Evolutionary conservation across 2,888 invertebrate species (phyloP).

Genomic region (Agrochola litura): DNA sequence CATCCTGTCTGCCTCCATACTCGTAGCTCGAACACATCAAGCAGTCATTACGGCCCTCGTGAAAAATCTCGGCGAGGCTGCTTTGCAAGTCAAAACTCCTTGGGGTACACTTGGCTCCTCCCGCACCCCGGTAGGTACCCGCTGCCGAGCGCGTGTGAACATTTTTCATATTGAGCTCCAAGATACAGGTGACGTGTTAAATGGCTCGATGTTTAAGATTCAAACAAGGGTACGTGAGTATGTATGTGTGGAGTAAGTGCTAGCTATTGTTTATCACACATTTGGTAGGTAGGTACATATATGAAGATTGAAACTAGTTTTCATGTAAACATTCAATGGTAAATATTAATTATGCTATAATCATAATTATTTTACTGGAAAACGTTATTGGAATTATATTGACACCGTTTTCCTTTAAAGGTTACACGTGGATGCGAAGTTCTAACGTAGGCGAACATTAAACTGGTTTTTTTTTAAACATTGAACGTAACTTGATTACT

Average conservation of each 20-base stretch:
- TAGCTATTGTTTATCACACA: slow-evolving; percentile 21
- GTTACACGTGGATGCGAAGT: slow-evolving; percentile 38
- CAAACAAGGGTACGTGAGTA: slow-evolving; percentile 54
- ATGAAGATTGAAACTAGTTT: neutral
- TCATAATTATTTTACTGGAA: neutral
- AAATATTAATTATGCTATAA: neutral
- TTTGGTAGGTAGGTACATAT: neutral
- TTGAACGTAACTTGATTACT: neutral
- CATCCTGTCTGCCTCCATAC: slow-evolving; percentile 68
- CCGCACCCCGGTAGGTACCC: slow-evolving; percentile 46
- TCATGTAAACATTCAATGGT: neutral
- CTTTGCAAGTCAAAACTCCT: slow-evolving; percentile 90
- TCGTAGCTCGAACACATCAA: slow-evolving; percentile 80
- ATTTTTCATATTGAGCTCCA: slow-evolving; percentile 72
- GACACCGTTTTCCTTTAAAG: slow-evolving; percentile 20
- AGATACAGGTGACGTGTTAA: slow-evolving; percentile 73
- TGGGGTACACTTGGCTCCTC: slow-evolving; percentile 71
- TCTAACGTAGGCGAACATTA: neutral
- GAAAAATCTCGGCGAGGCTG: slow-evolving; percentile 87
- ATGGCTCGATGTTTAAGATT: slow-evolving; percentile 68
- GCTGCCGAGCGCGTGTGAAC: slow-evolving; percentile 68
- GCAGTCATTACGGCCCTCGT: slow-evolving; percentile 89
- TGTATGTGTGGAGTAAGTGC: slow-evolving; percentile 40
- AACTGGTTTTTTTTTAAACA: slow-evolving; percentile 6
- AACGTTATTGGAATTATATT: slow-evolving; percentile 5